Evolutionary conservation across 2,113 vertebrate species (phyloP).

Genomic region (Baryphthengus martii): DNA sequence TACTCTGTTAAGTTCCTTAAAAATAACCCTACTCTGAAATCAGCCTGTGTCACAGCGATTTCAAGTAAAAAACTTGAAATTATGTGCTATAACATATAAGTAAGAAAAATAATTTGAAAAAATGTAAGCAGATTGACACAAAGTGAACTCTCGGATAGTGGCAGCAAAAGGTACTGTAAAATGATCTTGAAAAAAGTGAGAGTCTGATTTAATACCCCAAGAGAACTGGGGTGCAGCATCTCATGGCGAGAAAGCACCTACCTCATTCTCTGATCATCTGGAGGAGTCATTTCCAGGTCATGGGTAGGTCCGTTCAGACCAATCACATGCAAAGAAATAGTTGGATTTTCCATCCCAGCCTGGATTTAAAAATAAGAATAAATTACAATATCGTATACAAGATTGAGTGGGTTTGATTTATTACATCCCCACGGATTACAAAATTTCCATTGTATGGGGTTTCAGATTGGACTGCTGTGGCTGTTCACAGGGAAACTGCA

Average conservation of each 20-base stretch:
- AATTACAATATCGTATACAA: background rate
- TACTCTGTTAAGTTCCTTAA: background rate
- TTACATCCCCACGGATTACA: background rate
- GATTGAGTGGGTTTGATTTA: background rate
- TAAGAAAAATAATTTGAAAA: background rate
- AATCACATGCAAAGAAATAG: constrained; percentile 90
- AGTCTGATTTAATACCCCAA: background rate
- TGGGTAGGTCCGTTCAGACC: constrained; percentile 93
- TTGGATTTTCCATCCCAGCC: constrained; percentile 93
- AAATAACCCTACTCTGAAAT: background rate
- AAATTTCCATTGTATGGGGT: background rate
- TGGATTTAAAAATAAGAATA: constrained; percentile 47
- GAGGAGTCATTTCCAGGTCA: constrained; percentile 91
- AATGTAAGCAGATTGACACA: background rate
- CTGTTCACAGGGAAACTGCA: background rate
- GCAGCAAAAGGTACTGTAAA: background rate
- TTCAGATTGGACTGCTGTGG: background rate
- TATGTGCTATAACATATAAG: background rate
- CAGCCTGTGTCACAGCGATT: background rate
- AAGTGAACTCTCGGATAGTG: background rate
- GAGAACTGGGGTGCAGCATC: accelerated
- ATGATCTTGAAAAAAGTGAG: background rate
- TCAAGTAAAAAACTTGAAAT: background rate
- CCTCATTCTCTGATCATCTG: constrained; percentile 91
- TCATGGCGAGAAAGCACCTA: constrained; percentile 41